Conservation (phyloP, 2,888 invertebrate genomes). For the Laothoe populi region DNA sequence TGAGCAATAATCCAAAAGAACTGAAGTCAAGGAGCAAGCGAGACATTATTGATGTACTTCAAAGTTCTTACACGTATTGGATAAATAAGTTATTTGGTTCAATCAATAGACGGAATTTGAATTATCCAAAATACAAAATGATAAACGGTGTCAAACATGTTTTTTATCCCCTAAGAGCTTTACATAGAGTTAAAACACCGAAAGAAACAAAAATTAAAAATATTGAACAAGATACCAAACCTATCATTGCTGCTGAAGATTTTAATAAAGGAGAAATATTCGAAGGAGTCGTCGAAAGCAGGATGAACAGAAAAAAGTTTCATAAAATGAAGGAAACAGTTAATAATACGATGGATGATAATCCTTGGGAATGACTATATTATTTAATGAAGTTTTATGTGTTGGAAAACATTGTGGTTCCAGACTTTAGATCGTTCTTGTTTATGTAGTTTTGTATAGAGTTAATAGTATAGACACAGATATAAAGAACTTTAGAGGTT, state of each 20-base stretch:
- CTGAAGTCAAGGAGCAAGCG: slow-evolving; percentile 60
- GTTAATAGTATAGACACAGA: neutral
- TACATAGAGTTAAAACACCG: slow-evolving; percentile 55
- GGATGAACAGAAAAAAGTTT: slow-evolving; percentile 65
- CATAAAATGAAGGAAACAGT: slow-evolving; percentile 65
- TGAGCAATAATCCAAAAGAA: slow-evolving; percentile 43
- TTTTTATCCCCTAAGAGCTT: slow-evolving; percentile 58
- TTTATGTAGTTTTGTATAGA: slow-evolving; percentile 52
- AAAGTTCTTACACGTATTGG: slow-evolving; percentile 71
- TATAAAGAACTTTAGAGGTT: too few relatives aligned
- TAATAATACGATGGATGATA: slow-evolving; percentile 69
- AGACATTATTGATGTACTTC: slow-evolving; percentile 64
- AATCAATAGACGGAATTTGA: slow-evolving; percentile 50
- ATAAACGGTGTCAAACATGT: slow-evolving; percentile 71
- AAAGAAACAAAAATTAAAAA: slow-evolving; percentile 52
- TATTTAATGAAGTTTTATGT: slow-evolving; percentile 75
- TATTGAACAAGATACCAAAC: slow-evolving; percentile 46
- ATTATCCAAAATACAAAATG: slow-evolving; percentile 62
- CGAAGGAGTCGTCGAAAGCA: slow-evolving; percentile 62
- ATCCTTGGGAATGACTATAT: slow-evolving; percentile 82
- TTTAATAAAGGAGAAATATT: slow-evolving; percentile 76
- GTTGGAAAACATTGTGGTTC: slow-evolving; percentile 68
- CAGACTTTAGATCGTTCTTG: slow-evolving; percentile 69
- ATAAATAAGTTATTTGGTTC: slow-evolving; percentile 60
- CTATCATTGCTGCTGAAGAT: slow-evolving; percentile 62